A percentile compares a stretch with the other conserved stretches of the same genome.
These are phyloP conservation scores for Parapristionchus giblindavisi DNA, from an alignment of 2,888 invertebrate species.

Conservation along the genomic window DNA sequence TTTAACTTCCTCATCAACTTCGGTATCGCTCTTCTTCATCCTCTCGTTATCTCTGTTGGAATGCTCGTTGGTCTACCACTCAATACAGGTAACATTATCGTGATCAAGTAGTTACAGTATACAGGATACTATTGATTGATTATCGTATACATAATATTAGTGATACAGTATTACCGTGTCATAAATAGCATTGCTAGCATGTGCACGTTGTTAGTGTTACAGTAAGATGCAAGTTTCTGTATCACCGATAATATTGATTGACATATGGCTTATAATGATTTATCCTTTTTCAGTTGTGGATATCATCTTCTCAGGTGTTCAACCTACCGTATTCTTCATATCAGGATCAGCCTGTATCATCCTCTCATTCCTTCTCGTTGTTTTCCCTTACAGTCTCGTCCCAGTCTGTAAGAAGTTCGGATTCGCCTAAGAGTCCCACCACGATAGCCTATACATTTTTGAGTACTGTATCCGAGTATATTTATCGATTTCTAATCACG, in stretches of 20 bases:
- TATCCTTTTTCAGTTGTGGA: slow-evolving; percentile 47
- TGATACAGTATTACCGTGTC: neutral
- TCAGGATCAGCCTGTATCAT: slow-evolving; percentile 50
- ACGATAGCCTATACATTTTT: too few relatives aligned
- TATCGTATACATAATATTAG: too few relatives aligned
- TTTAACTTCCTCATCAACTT: slow-evolving; percentile 93
- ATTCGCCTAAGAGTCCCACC: slow-evolving; percentile 1
- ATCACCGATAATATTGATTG: neutral
- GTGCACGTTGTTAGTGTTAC: neutral
- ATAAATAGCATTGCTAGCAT: neutral
- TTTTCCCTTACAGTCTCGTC: slow-evolving; percentile 45
- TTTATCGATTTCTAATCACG: too few relatives aligned
- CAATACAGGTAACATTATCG: slow-evolving; percentile 81
- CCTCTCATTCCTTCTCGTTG: slow-evolving; percentile 53
- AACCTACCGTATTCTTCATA: slow-evolving; percentile 43
- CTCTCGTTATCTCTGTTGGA: slow-evolving; percentile 91
- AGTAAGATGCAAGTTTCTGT: slow-evolving; percentile 14
- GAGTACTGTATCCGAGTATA: too few relatives aligned
- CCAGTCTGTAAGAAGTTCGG: slow-evolving; percentile 2
- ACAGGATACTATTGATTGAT: too few relatives aligned
- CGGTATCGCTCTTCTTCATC: slow-evolving; percentile 90
- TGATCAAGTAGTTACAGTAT: neutral
- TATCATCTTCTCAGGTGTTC: slow-evolving; percentile 50
- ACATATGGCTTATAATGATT: neutral
- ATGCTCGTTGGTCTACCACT: slow-evolving; percentile 92